Evolutionary conservation across 1,140 invertebrate species (phyloP).

Genomic region (Aphidius ervi): DNA sequence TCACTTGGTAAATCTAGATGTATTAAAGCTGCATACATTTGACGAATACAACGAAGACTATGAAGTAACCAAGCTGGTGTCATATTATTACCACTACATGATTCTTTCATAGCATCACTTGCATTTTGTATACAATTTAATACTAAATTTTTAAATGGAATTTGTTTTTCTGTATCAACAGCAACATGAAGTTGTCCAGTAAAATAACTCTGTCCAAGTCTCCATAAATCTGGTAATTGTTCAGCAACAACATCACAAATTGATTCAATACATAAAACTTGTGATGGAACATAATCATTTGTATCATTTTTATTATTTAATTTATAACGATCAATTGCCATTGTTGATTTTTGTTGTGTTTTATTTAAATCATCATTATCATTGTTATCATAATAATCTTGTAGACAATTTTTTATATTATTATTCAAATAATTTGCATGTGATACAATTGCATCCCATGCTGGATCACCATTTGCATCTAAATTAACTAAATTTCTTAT

Average conservation of each 20-base stretch:
- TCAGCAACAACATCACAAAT: conserved; percentile 66
- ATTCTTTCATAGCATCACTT: conserved; percentile 43
- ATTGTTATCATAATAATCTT: conserved; percentile 38
- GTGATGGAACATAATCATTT: conserved; percentile 46
- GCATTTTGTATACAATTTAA: conserved; percentile 45
- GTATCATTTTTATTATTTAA: conserved; percentile 36
- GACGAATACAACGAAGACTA: conserved; percentile 68
- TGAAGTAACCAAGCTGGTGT: conserved; percentile 73
- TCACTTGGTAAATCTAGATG: conserved; percentile 76
- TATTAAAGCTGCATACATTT: conserved; percentile 66
- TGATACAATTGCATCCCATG: conserved; percentile 82
- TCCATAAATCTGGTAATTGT: conserved; percentile 81
- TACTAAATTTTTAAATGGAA: conserved; percentile 65
- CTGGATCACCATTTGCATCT: conserved; percentile 78
- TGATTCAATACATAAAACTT: conserved; percentile 70
- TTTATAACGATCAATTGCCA: conserved; percentile 31
- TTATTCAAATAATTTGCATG: conserved; percentile 47
- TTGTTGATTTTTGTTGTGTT: conserved; percentile 30
- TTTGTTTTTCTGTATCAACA: conserved; percentile 66
- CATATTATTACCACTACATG: conserved; percentile 50
- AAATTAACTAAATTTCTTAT: conserved; percentile 74
- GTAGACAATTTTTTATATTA: conserved; percentile 39
- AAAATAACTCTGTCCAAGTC: conserved; percentile 85
- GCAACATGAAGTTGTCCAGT: conserved; percentile 73
- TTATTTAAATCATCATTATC: conserved; percentile 33